Evolutionary conservation across 2,888 invertebrate genomes (phyloP), one percentile per base, ranked within the genome.

Genomic region (Terebella lapidaria): DNA sequence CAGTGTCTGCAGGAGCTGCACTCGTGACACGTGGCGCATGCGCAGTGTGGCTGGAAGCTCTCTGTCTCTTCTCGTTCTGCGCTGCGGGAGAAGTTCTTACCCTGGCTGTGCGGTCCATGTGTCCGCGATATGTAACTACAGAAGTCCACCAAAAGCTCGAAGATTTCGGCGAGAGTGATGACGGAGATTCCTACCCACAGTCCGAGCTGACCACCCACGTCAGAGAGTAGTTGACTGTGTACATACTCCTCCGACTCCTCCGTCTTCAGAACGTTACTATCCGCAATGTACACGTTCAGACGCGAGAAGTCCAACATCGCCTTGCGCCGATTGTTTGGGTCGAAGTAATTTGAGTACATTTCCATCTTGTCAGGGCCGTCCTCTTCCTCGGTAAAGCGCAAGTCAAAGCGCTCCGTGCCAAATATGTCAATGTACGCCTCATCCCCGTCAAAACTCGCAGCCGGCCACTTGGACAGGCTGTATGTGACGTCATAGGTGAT

Each of bases 141-240:
- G 2, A 64, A 10, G 22, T 64, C 64, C 3, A 58, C 52, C 20
- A 64, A 3, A 1, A 64, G 47, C 55, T 63, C 61, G 1, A 65
- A 2, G 2, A 65, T 58, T 54, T 66, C 66, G 0, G 63, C 65
- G 10, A 66, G 28, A 15, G 65, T 66, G 49, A 67, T 67, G 51
- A 67, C 61, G 0, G 61, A 63, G 20, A 67, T 66, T 24, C 67
- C 67, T 26, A 67, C 61, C 67, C 67, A 67, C 42, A 66, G 55
- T 20, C 67, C 67, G 22, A 67, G 55, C 61, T 67, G 67, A 2
- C 67, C 67, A 24, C 65, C 67, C 20, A 67, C 59, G 49, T 67
- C 67, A 3, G 62, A 60, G 3, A 67, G 30, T 54, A 64, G 51
- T 56, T 64, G 64, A 1, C 54, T 58, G 10, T 46, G 51, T 15